A percentile compares a stretch with the other conserved stretches of the same genome.
phyloP scores from a whole-genome alignment of 1,140 invertebrate species.

The Chymomyza costata region DNA sequence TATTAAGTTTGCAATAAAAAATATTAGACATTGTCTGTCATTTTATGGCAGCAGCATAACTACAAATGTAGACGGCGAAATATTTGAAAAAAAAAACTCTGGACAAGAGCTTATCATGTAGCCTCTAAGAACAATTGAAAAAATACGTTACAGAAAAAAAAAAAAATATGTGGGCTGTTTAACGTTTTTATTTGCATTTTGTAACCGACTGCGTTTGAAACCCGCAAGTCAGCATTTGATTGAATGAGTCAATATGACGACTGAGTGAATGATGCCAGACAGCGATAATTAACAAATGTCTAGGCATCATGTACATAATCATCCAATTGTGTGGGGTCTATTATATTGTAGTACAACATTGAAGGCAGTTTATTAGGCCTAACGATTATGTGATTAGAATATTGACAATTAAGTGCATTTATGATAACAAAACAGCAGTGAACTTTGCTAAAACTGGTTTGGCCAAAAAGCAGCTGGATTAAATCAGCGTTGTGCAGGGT shows the following conservation, averaged over 20 bases:
- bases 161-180: too few relatives aligned
- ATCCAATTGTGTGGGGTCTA: constrained; percentile 46
- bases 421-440: too few relatives aligned
- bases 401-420: constrained; percentile 65
- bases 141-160: constrained; percentile 31
- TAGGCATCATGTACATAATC: constrained; percentile 22
- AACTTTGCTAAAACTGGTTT: too few relatives aligned
- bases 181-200: too few relatives aligned
- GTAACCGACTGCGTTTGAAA: constrained; percentile 28
- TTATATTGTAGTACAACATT: constrained; percentile 1
- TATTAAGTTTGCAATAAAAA: constrained; percentile 14
- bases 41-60: constrained; percentile 35
- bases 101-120: too few relatives aligned
- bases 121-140: constrained; percentile 42
- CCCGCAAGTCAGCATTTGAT: constrained; percentile 32
- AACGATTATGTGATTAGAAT: constrained; percentile 67
- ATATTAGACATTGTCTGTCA: constrained; percentile 7
- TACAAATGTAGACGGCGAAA: constrained; percentile 23
- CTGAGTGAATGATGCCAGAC: constrained; percentile 59
- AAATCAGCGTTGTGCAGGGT: too few relatives aligned
- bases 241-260: constrained; percentile 40
- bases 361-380: too few relatives aligned
- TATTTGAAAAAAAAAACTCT: too few relatives aligned
- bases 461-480: too few relatives aligned
- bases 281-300: constrained; percentile 30